Conservation (phyloP, 1,140 invertebrate genomes). For the Sitobion miscanthi region DNA sequence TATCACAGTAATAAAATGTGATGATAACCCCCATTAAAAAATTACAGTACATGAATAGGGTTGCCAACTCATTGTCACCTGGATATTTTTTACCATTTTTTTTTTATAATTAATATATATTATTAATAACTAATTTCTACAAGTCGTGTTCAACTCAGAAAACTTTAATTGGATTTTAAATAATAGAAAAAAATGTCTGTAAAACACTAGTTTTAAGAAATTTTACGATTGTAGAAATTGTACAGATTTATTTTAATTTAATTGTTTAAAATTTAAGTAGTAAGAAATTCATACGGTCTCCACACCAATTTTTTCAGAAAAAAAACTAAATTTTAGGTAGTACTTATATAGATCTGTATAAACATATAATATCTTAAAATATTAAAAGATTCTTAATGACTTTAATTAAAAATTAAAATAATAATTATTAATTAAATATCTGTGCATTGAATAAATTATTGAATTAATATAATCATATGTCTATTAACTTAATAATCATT, state of each 20-base stretch:
- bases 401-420: constrained; percentile 11
- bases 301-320: not conserved
- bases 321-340: not conserved
- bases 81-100: too few species aligned
- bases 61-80: not conserved
- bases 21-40: not conserved
- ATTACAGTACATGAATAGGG: not conserved
- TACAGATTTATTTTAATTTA: not conserved
- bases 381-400: not conserved
- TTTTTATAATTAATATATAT: too few species aligned
- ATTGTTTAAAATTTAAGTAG: not conserved
- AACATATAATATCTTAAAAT: not conserved
- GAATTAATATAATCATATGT: not conserved
- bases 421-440: not conserved
- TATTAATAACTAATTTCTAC: not conserved
- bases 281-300: not conserved
- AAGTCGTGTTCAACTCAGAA: not conserved
- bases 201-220: not conserved
- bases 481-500: not conserved
- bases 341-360: not conserved
- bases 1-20: not conserved
- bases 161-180: not conserved
- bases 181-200: not conserved
- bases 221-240: not conserved
- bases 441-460: not conserved